phyloP scores from a whole-genome alignment of 2,797 vertebrate genomes.

The Toxotes lorentzi region DNA sequence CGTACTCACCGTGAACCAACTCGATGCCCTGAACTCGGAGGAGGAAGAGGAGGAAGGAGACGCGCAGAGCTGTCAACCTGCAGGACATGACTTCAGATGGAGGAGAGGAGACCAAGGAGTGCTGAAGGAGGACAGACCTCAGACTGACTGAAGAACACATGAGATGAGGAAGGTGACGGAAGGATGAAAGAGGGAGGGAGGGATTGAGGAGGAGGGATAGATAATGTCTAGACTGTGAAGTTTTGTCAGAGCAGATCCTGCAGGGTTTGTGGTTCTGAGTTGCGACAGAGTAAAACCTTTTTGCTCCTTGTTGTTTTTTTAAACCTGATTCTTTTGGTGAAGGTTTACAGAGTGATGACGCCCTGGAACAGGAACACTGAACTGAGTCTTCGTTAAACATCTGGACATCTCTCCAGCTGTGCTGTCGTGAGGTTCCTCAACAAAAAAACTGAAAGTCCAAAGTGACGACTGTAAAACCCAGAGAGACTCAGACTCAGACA shows the following conservation, averaged over 20 bases:
- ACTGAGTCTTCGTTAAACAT: too few species aligned
- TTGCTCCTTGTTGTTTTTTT: conserved; percentile 30
- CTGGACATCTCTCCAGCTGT: too few species aligned
- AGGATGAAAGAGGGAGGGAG: conserved; percentile 13
- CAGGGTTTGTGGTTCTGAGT: conserved; percentile 50
- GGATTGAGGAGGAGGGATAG: not conserved
- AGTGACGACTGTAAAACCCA: too few species aligned
- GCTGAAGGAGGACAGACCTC: not conserved
- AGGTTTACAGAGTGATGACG: not conserved
- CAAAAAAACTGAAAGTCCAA: too few species aligned
- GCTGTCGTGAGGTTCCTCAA: too few species aligned
- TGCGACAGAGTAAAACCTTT: conserved; percentile 42
- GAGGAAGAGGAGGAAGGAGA: conserved; percentile 36
- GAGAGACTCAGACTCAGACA: too few species aligned
- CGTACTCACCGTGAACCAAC: conserved; percentile 57
- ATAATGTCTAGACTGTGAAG: conserved; percentile 62
- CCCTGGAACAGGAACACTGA: not conserved
- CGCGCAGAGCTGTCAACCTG: not conserved
- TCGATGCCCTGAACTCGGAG: conserved; percentile 5
- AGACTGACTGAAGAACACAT: conserved; percentile 1
- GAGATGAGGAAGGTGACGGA: not conserved
- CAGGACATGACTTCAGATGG: conserved; percentile 45
- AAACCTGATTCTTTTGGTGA: conserved; percentile 3
- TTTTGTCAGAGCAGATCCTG: conserved; percentile 41
- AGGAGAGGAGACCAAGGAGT: not conserved